Conservation (phyloP, 1,140 invertebrate genomes). For the Drosophila watanabei region DNA sequence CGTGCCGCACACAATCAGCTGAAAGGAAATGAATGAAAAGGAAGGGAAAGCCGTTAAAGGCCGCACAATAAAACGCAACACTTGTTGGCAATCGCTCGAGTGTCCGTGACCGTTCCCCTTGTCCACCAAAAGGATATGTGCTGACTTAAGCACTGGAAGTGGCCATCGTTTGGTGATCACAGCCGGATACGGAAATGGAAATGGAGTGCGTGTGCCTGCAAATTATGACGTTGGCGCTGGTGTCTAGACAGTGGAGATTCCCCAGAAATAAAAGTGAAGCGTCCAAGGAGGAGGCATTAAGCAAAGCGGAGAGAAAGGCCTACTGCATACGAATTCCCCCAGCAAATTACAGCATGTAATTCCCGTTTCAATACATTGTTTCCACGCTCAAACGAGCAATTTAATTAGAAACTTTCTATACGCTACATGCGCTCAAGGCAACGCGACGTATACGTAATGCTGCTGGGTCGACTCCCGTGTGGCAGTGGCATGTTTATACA, state of each 20-base stretch:
- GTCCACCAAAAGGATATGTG: constrained; percentile 20
- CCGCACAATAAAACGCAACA: constrained; percentile 77
- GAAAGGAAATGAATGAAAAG: neutral
- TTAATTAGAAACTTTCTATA: constrained; percentile 57
- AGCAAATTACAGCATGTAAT: constrained; percentile 12
- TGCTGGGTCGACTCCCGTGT: constrained; percentile 15
- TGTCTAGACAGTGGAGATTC: constrained; percentile 49
- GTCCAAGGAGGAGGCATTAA: constrained; percentile 20
- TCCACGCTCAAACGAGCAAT: constrained; percentile 50
- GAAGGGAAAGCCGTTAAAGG: constrained; percentile 59
- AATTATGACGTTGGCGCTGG: constrained; percentile 54
- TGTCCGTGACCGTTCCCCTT: constrained; percentile 6
- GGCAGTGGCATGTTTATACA: constrained; percentile 53
- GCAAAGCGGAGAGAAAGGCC: neutral
- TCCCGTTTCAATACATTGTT: constrained; percentile 23
- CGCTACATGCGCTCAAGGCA: constrained; percentile 16
- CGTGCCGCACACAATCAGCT: constrained; percentile 48
- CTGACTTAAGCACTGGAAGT: constrained; percentile 36
- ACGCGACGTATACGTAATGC: constrained; percentile 61
- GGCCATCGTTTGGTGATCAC: constrained; percentile 19
- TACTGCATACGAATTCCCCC: neutral
- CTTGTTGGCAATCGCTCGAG: constrained; percentile 66
- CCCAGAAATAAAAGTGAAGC: constrained; percentile 32
- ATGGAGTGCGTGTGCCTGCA: constrained; percentile 46
- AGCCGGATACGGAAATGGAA: constrained; percentile 47